phyloP scores from a whole-genome alignment of 2,113 vertebrate species.

The Rhinolophus sinicus region DNA sequence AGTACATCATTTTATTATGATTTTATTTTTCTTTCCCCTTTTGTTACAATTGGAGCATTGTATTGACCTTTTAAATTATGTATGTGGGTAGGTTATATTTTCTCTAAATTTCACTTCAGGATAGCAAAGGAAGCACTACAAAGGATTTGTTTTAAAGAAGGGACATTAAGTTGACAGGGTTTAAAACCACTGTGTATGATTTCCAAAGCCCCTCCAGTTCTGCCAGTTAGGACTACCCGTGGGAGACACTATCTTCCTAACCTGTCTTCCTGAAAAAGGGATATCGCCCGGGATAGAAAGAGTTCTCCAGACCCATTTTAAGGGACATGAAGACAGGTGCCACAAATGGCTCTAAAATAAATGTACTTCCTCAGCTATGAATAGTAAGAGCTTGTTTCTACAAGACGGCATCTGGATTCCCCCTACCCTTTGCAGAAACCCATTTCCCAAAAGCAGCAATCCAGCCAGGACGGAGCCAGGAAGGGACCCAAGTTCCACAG shows the following conservation, averaged over 20 bases:
- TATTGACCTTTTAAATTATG: background rate
- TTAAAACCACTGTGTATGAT: background rate
- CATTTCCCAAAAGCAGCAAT: background rate
- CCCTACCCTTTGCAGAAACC: background rate
- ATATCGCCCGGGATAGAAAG: background rate
- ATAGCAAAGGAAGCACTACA: conserved; percentile 6
- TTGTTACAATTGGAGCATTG: conserved; percentile 37
- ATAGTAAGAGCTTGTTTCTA: background rate
- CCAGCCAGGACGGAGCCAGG: background rate
- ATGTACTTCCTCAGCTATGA: background rate
- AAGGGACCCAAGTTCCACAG: background rate
- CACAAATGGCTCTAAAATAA: background rate
- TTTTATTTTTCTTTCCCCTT: conserved; percentile 27
- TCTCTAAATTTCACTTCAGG: conserved; percentile 32
- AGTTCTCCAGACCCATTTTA: background rate
- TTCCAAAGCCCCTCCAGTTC: background rate
- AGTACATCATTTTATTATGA: conserved; percentile 29
- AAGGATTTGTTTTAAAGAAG: background rate
- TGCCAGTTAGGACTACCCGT: background rate
- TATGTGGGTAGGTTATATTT: background rate
- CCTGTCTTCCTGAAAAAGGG: background rate
- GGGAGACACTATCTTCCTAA: background rate
- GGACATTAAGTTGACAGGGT: background rate
- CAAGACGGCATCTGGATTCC: background rate
- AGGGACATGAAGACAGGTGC: background rate